A percentile compares a stretch with the other conserved stretches of the same genome.
Conservation (phyloP, 2,888 invertebrate species). For the Cataglyphis albicans region DNA sequence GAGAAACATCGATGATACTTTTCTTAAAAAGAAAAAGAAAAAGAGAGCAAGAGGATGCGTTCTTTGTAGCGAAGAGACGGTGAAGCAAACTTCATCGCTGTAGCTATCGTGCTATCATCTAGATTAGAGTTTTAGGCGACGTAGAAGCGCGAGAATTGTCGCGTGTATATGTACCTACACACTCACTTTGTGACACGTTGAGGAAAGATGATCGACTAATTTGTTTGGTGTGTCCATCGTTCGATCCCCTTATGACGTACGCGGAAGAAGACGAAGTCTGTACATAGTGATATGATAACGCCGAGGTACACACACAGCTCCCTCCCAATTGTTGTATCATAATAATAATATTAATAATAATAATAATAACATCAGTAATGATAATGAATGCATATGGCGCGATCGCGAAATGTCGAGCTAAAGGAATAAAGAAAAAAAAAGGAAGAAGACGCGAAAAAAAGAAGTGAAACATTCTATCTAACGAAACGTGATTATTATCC, state of each 20-base stretch:
- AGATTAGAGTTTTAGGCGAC: constrained; percentile 75
- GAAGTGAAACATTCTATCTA: constrained; percentile 68
- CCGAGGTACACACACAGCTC: constrained; percentile 75
- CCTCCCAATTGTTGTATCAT: constrained; percentile 75
- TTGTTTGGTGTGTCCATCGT: constrained; percentile 68
- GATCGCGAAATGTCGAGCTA: constrained; percentile 58
- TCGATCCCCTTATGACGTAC: constrained; percentile 57
- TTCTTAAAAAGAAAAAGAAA: not conserved
- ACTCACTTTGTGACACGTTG: constrained; percentile 72
- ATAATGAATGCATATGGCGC: constrained; percentile 57
- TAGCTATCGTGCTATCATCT: constrained; percentile 67
- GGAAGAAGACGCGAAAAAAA: constrained; percentile 51
- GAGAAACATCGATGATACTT: constrained; percentile 42
- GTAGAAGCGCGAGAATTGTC: constrained; percentile 74
- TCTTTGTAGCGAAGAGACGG: constrained; percentile 54
- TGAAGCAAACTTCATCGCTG: constrained; percentile 61
- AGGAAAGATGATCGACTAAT: constrained; percentile 63
- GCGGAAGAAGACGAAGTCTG: constrained; percentile 61
- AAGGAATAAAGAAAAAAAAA: constrained; percentile 55
- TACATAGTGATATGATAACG: constrained; percentile 71
- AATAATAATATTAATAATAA: constrained; percentile 49
- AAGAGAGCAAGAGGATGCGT: constrained; percentile 7
- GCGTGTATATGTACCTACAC: constrained; percentile 77
- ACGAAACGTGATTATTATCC: constrained; percentile 74
- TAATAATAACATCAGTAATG: constrained; percentile 37